Percentiles rank a stretch among this genome's conserved stretches.
These are phyloP conservation scores for Tromatobia lineatoria DNA, from an alignment of 2,888 invertebrate species.

Conservation along the genomic window DNA sequence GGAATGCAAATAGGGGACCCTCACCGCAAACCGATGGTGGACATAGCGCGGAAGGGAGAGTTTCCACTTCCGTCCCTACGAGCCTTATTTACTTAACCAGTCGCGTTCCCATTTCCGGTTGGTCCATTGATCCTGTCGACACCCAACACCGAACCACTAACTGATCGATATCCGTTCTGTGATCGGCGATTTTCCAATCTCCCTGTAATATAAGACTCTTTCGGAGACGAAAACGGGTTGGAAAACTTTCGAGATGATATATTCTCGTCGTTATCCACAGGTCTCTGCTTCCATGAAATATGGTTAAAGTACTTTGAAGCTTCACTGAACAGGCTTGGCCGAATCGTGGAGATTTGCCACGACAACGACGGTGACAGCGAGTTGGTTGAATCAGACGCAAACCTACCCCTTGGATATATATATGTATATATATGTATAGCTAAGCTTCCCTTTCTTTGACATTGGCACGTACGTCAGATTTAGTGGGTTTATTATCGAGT, in stretches of 20 bases:
- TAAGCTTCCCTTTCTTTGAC: slow-evolving; percentile 20
- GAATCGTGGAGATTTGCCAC: not conserved
- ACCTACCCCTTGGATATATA: too few species aligned
- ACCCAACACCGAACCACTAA: not conserved
- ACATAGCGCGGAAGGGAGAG: not conserved
- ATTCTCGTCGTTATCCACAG: slow-evolving; percentile 17
- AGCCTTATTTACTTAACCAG: slow-evolving; percentile 29
- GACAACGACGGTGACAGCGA: not conserved
- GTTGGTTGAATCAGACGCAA: not conserved
- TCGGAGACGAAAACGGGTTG: not conserved
- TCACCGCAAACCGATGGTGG: slow-evolving; percentile 9
- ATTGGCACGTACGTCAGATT: slow-evolving; percentile 34
- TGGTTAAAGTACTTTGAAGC: not conserved
- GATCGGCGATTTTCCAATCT: not conserved
- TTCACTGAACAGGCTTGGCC: not conserved
- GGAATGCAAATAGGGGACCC: slow-evolving; percentile 43
- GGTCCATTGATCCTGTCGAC: not conserved
- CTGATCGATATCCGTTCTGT: slow-evolving; percentile 3
- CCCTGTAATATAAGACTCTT: not conserved
- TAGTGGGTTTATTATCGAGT: slow-evolving; percentile 26
- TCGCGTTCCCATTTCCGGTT: not conserved
- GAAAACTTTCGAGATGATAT: slow-evolving; percentile 7
- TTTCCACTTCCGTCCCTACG: slow-evolving; percentile 7
- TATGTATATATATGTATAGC: too few species aligned
- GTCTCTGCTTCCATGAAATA: not conserved